phyloP scores from a whole-genome alignment of 2,113 vertebrate species.

The Aspiorhynchus laticeps region DNA sequence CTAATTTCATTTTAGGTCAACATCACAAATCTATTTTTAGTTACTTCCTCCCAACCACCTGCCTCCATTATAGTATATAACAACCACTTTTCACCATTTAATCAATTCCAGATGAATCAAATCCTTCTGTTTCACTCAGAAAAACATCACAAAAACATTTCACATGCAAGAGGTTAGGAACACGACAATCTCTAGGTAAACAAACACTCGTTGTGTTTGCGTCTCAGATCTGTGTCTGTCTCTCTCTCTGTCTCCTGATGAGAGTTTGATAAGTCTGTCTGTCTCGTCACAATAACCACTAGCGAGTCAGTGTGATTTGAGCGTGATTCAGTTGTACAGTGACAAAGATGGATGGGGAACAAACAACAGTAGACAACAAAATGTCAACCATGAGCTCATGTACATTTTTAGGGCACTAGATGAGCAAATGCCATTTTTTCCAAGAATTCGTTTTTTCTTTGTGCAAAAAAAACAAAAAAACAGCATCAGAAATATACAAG shows the following conservation, averaged over 20 bases:
- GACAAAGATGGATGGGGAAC: constrained; percentile 11
- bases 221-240: background rate
- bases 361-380: background rate
- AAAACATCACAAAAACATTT: background rate
- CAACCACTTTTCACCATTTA: background rate
- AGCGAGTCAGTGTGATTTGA: background rate
- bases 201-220: background rate
- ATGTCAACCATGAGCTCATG: background rate
- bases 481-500: no score
- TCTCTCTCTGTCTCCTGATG: background rate
- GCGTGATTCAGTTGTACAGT: background rate
- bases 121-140: background rate
- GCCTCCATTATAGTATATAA: background rate
- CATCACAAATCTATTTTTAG: background rate
- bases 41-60: no score
- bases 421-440: background rate
- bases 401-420: background rate
- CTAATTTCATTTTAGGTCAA: background rate
- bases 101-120: background rate
- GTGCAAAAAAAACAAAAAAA: background rate
- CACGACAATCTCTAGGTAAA: background rate
- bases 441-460: background rate
- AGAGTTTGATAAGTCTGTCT: background rate
- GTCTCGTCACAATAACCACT: background rate
- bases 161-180: background rate